These are phyloP conservation scores for Brachyalestes nurse DNA, from an alignment of 2,797 vertebrate species.

Conservation along the genomic window DNA sequence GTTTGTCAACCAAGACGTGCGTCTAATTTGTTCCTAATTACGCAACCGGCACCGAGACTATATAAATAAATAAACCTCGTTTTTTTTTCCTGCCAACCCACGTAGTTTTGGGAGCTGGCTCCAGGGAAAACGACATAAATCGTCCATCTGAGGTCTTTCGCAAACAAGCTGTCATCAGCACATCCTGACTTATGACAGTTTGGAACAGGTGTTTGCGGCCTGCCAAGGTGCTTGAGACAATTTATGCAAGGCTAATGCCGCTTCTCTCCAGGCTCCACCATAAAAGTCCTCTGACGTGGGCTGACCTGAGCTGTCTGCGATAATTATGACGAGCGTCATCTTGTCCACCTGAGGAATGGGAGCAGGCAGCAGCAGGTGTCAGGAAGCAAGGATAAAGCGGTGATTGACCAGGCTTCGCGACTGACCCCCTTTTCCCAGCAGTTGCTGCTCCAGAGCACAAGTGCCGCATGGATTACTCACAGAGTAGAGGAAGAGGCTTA, in stretches of 20 bases:
- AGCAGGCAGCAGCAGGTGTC: constrained; percentile 19
- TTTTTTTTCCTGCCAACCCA: neutral
- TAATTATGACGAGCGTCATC: constrained; percentile 38
- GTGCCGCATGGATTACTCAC: neutral
- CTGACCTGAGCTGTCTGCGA: constrained; percentile 36
- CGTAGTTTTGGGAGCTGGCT: neutral
- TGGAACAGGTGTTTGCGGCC: constrained; percentile 24
- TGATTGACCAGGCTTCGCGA: constrained; percentile 24
- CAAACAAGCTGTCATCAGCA: constrained; percentile 21
- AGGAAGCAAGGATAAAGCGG: constrained; percentile 24
- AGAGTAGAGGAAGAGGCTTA: neutral
- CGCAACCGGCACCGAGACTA: neutral
- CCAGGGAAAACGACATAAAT: constrained; percentile 11
- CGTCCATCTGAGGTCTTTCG: neutral
- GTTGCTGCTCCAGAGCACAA: neutral
- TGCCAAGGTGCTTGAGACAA: constrained; percentile 28
- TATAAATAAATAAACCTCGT: neutral
- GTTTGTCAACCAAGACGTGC: neutral
- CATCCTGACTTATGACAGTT: constrained; percentile 29
- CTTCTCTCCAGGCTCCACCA: neutral
- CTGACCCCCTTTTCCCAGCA: neutral
- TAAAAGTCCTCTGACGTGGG: constrained; percentile 19
- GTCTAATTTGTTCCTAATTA: constrained; percentile 29
- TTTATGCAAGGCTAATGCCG: neutral
- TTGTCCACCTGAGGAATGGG: constrained; percentile 12